A percentile compares a stretch with the other conserved stretches of the same genome.
phyloP scores from a whole-genome alignment of 2,113 vertebrate species.

The Puma concolor region DNA sequence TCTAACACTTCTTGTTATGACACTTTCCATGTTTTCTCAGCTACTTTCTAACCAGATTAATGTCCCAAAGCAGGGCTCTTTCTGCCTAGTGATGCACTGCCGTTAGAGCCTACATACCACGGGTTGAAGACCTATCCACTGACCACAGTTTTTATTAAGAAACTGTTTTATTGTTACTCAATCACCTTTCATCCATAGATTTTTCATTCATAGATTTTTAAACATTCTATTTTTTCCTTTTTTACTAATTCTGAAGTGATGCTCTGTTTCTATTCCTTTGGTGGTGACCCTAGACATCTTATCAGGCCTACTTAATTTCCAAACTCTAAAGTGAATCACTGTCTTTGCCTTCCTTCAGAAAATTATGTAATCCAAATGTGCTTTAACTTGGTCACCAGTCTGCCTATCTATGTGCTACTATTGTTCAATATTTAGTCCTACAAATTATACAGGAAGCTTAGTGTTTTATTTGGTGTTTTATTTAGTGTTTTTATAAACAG shows the following conservation, averaged over 20 bases:
- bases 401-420: not conserved
- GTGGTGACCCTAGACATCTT: not conserved
- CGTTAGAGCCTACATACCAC: constrained; percentile 39
- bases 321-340: not conserved
- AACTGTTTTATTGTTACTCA: not conserved
- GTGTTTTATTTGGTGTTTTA: not conserved
- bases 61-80: constrained; percentile 73
- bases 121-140: not conserved
- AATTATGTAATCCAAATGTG: not conserved
- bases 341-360: not conserved
- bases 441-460: not conserved
- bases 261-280: not conserved
- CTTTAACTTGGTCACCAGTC: not conserved
- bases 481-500: too few relatives aligned
- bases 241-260: constrained; percentile 15
- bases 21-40: constrained; percentile 81
- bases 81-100: constrained; percentile 51
- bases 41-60: constrained; percentile 78
- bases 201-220: not conserved
- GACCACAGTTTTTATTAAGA: not conserved
- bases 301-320: not conserved
- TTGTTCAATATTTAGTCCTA: not conserved
- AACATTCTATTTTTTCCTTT: not conserved
- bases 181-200: not conserved
- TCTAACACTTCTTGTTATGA: constrained; percentile 79